phyloP scores from a whole-genome alignment of 1,140 invertebrate species.

The Drosophila pachea region DNA sequence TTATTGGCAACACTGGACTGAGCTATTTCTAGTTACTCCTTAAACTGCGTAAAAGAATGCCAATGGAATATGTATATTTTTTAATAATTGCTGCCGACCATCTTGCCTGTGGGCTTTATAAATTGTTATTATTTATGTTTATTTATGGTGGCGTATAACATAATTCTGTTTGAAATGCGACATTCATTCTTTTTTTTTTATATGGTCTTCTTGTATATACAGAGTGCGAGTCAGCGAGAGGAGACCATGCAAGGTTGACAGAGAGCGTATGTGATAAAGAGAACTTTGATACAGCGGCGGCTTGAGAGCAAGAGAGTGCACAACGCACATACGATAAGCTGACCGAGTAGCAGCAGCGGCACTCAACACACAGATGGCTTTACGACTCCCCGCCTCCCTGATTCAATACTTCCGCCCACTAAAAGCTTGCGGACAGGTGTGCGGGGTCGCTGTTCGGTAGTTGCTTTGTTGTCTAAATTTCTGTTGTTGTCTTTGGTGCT shows the following conservation, averaged over 20 bases:
- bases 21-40: too few relatives aligned
- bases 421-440: constrained; percentile 55
- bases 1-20: background rate
- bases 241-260: constrained; percentile 1
- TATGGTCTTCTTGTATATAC: constrained; percentile 21
- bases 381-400: background rate
- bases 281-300: constrained; percentile 4
- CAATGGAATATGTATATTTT: constrained; percentile 5
- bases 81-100: constrained; percentile 5
- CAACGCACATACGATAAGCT: constrained; percentile 57
- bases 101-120: constrained; percentile 1
- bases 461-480: constrained; percentile 51
- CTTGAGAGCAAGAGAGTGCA: constrained; percentile 43
- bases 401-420: constrained; percentile 7
- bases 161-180: constrained; percentile 38
- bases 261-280: constrained; percentile 21
- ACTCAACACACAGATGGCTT: constrained; percentile 8
- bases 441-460: constrained; percentile 41
- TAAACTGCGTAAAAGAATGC: too few relatives aligned
- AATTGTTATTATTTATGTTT: constrained; percentile 43
- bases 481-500: constrained; percentile 42
- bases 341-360: constrained; percentile 57
- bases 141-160: constrained; percentile 38
- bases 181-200: constrained; percentile 14
- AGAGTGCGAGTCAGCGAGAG: constrained; percentile 18